Conservation (phyloP, 1,140 invertebrate species). For the Oedothorax gibbosus region DNA sequence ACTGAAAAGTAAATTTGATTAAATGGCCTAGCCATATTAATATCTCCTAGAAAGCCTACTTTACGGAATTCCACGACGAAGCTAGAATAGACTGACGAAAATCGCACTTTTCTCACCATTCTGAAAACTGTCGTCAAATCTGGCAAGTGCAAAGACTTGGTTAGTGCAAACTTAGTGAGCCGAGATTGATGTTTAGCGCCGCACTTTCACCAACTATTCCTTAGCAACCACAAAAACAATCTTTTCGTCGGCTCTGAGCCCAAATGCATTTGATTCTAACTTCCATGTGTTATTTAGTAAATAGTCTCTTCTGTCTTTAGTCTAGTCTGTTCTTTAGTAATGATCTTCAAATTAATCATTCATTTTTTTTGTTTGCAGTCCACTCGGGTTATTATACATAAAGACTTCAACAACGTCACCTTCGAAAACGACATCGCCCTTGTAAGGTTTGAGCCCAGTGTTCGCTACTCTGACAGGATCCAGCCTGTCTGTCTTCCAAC, state of each 20-base stretch:
- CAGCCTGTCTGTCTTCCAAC: slow-evolving; percentile 25
- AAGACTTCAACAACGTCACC: background rate
- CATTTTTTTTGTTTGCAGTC: background rate
- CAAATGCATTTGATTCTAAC: background rate
- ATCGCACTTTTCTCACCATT: no score
- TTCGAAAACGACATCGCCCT: slow-evolving; percentile 25
- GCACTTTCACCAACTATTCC: background rate
- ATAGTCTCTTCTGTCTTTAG: background rate
- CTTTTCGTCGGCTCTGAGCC: background rate
- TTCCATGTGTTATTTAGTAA: background rate
- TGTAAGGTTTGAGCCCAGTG: background rate
- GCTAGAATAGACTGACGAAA: no score
- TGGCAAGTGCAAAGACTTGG: no score
- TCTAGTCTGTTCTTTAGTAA: background rate
- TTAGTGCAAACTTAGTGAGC: no score
- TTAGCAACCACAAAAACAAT: background rate
- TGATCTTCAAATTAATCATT: background rate
- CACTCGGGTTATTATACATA: background rate
- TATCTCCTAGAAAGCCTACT: no score
- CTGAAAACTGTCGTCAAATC: no score
- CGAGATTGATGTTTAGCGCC: background rate
- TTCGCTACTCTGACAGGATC: slow-evolving; percentile 5
- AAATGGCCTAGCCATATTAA: no score
- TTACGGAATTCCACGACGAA: no score
- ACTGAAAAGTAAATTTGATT: no score